Percentiles rank a stretch among this genome's conserved stretches.
Conservation (phyloP, 2,888 invertebrate genomes). For the Agriopis marginaria region DNA sequence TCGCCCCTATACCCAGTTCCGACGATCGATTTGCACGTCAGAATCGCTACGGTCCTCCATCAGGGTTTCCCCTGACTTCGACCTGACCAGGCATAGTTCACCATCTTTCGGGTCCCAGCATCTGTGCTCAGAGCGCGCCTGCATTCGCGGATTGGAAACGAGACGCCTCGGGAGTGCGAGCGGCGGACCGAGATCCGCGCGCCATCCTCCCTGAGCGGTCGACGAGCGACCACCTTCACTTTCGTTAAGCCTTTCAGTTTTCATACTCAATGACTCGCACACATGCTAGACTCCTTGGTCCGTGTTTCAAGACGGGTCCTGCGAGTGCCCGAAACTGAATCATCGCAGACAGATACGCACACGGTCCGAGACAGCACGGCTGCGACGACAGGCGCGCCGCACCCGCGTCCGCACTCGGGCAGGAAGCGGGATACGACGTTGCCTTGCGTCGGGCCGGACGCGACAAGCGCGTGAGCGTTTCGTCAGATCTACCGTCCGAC, state of each 20-base stretch:
- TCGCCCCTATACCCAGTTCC: conserved; percentile 91
- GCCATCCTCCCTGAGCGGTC: conserved; percentile 77
- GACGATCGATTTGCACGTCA: conserved; percentile 93
- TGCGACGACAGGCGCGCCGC: conserved; percentile 51
- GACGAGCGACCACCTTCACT: conserved; percentile 78
- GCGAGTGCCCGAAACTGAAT: conserved; percentile 77
- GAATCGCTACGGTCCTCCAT: conserved; percentile 91
- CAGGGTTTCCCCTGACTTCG: conserved; percentile 90
- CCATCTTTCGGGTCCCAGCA: conserved; percentile 91
- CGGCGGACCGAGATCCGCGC: conserved; percentile 65
- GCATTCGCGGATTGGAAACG: conserved; percentile 73
- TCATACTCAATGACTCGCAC: conserved; percentile 88
- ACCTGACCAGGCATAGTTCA: conserved; percentile 91
- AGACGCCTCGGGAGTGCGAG: conserved; percentile 87
- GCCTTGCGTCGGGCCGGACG: conserved; percentile 62
- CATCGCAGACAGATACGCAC: conserved; percentile 68
- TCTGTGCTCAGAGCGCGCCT: conserved; percentile 88
- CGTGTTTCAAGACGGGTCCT: conserved; percentile 89
- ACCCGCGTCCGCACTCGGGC: conserved; percentile 61
- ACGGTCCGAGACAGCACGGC: conserved; percentile 63
- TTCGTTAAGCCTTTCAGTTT: conserved; percentile 89
- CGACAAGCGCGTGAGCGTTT: conserved; percentile 58
- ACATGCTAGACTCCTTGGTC: conserved; percentile 82
- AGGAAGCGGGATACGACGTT: conserved; percentile 56
- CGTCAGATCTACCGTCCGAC: conserved; percentile 24